phyloP scores from a whole-genome alignment of 2,797 vertebrate species.

The Eulemur rubriventer region DNA sequence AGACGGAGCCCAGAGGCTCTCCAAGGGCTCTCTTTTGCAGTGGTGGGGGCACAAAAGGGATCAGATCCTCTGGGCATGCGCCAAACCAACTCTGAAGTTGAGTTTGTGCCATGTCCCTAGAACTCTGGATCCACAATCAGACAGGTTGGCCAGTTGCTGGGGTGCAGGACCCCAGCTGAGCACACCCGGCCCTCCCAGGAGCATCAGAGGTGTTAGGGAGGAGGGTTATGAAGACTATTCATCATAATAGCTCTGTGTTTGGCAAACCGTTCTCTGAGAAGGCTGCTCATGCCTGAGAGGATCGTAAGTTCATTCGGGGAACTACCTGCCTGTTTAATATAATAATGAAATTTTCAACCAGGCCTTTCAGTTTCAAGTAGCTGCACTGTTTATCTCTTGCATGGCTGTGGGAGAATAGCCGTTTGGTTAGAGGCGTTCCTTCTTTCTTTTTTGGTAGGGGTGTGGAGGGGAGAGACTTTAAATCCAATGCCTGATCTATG shows the following conservation, averaged over 20 bases:
- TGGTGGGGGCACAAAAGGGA: background rate
- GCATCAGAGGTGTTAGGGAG: background rate
- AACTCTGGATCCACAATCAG: background rate
- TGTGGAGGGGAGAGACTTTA: background rate
- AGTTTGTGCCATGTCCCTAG: background rate
- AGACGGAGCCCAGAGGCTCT: background rate
- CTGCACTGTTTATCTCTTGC: background rate
- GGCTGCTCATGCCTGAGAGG: background rate
- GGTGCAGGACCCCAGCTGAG: background rate
- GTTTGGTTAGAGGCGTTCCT: background rate
- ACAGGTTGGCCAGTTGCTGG: background rate
- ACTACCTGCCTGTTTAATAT: background rate
- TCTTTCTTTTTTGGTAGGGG: background rate
- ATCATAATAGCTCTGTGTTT: background rate
- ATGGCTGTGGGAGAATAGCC: background rate
- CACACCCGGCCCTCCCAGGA: background rate
- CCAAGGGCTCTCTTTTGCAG: background rate
- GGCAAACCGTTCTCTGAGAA: background rate
- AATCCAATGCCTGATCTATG: background rate
- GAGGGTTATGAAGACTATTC: background rate
- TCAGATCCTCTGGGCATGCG: background rate
- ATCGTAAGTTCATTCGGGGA: background rate
- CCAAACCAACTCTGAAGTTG: background rate
- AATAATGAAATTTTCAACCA: constrained; percentile 29
- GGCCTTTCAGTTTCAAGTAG: background rate